Base-by-base conservation (phyloP, 2,888 invertebrate genomes). In the Rotaria sp. region DNA sequence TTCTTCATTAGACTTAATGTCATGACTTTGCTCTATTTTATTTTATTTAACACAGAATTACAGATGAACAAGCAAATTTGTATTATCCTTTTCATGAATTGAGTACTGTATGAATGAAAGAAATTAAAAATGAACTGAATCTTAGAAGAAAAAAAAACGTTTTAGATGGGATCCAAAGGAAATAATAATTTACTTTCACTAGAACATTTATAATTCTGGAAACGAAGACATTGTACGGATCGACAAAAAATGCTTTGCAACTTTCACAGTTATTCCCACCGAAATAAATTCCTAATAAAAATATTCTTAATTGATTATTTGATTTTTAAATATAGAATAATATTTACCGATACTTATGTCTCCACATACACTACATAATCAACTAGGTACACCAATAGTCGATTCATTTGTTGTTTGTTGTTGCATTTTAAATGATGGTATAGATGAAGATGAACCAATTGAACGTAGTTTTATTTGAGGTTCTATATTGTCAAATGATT, bases 201-300 rank as follows among this genome's bases (percentile, higher is more conserved):
- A 26, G 86, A 85, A 59, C 86, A 86, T 80, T 85, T 86, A 45
- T 86, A 86, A 57, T 86, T 85, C 52, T 85, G 85, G 50, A 55
- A 75, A 38, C 86, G 85, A 50, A 74, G 74, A n/a, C 85, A 85
- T 80, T 86, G 86, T 21, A 86, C 86, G 2, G 86, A 86, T 24
- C 86, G 85, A 50, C 86, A 80, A 86, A 86, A 75, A 86, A 86
- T 4, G 86, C 86, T 50, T 86, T 86, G 35, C 86, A 86, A 50
- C 74, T 74, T 85, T 86, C 86, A 41, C 86, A 86, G 30, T 75
- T 80, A 41, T 85, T 86, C 35, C 86, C 86, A 48, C 86, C 86
- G n/a, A 86, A 86, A 75, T 86, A 85, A 3, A 85, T 85, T 80
- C 80, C 80, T 80, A 15, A n/a, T n/a, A n/a, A n/a, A n/a, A n/a